A percentile compares a stretch with the other conserved stretches of the same genome.
Evolutionary conservation across 1,140 invertebrate genomes (phyloP).

Genomic region (Platyscapa corneri): DNA sequence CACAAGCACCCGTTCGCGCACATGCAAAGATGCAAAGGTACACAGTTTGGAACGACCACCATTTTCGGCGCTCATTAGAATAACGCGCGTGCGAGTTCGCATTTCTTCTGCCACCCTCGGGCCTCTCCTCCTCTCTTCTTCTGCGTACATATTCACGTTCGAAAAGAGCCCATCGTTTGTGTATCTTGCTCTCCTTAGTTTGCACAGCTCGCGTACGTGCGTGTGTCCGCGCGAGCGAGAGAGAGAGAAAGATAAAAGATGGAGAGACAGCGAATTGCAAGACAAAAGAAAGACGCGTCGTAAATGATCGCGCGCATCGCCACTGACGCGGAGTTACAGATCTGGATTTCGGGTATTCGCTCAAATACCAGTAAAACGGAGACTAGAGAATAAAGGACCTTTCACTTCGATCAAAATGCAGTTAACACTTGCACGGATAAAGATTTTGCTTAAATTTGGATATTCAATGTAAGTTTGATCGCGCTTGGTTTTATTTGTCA

Average conservation of each 20-base stretch:
- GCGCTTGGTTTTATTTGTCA: not conserved
- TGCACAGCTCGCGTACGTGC: not conserved
- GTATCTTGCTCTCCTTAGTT: not conserved
- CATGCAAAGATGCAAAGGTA: not conserved
- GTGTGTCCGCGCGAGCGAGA: not conserved
- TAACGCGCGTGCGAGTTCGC: conserved; percentile 16
- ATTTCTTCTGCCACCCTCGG: not conserved
- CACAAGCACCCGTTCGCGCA: not conserved
- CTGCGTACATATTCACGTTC: not conserved
- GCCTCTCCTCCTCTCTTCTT: not conserved
- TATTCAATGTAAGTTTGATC: not conserved
- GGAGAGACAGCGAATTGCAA: not conserved
- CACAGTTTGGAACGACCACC: not conserved
- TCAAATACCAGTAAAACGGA: not conserved
- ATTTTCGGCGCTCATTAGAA: conserved; percentile 34
- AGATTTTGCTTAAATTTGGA: not conserved
- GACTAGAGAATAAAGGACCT: too few relatives aligned
- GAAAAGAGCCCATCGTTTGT: not conserved
- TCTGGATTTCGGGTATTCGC: not conserved
- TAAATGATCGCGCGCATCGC: not conserved
- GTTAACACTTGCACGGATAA: not conserved
- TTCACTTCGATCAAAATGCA: too few relatives aligned
- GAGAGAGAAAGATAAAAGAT: not conserved
- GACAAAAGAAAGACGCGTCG: not conserved
- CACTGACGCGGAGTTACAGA: not conserved